A percentile compares a stretch with the other conserved stretches of the same genome.
Evolutionary conservation across 2,888 invertebrate genomes (phyloP).

Genomic region (Cordilura impudica): DNA sequence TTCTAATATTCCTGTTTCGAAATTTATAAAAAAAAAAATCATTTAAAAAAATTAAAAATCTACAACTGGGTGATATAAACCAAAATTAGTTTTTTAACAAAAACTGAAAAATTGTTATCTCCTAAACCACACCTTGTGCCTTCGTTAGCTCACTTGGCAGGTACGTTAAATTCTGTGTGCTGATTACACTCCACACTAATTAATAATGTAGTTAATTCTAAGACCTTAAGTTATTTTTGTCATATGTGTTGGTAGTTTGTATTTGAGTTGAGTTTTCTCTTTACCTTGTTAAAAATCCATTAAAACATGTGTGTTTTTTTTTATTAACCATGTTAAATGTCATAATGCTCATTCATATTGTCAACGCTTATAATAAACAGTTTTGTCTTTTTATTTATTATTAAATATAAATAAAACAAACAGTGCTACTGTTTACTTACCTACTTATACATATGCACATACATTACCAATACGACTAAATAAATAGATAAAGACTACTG

Average conservation of each 20-base stretch:
- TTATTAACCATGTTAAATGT: conserved; percentile 31
- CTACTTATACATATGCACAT: not conserved
- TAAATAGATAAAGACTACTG: not conserved
- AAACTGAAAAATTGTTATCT: too few relatives aligned
- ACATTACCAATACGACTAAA: not conserved
- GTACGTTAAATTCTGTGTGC: too few relatives aligned
- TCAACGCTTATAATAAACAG: conserved; percentile 36
- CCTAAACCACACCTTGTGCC: too few relatives aligned
- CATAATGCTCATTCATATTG: conserved; percentile 37
- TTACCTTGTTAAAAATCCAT: not conserved
- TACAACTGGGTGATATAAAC: too few relatives aligned
- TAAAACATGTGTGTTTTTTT: not conserved
- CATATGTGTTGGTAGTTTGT: conserved; percentile 1
- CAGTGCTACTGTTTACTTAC: conserved; percentile 28
- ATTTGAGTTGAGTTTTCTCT: not conserved
- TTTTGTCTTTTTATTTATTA: conserved; percentile 25
- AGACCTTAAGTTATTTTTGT: not conserved
- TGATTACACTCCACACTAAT: too few relatives aligned
- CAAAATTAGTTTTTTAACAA: too few relatives aligned
- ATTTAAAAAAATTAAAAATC: too few relatives aligned
- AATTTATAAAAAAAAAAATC: too few relatives aligned
- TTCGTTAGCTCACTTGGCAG: too few relatives aligned
- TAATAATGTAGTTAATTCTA: too few relatives aligned
- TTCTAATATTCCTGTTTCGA: too few relatives aligned
- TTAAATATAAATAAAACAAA: conserved; percentile 2